Evolutionary conservation across 2,888 invertebrate species (phyloP).

Genomic region (Cephus rjabovi): DNA sequence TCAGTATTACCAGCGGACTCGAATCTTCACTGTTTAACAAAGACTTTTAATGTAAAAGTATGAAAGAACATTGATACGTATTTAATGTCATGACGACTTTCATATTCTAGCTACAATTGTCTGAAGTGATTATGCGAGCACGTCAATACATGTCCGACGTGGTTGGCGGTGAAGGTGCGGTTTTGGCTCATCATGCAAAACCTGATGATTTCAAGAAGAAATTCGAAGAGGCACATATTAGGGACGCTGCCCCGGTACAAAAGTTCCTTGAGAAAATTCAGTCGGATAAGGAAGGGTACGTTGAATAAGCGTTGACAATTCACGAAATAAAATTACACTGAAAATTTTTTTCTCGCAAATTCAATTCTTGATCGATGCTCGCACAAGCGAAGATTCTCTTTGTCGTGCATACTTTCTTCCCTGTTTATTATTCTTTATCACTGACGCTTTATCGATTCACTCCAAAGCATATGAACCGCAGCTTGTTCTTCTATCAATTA

Average conservation of each 20-base stretch:
- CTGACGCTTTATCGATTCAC: background rate
- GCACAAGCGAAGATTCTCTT: background rate
- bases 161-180: conserved; percentile 88
- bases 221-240: conserved; percentile 79
- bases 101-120: conserved; percentile 86
- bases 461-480: background rate
- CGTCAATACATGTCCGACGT: conserved; percentile 94
- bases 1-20: background rate
- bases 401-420: background rate
- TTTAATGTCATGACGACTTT: background rate
- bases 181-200: conserved; percentile 87
- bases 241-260: conserved; percentile 82
- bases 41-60: background rate
- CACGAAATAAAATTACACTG: background rate
- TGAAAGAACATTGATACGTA: background rate
- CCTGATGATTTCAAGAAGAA: conserved; percentile 89
- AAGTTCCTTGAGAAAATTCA: conserved; percentile 93
- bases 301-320: conserved; percentile 11
- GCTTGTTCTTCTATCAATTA: background rate
- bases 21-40: background rate
- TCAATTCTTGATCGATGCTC: background rate
- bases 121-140: conserved; percentile 96
- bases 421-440: background rate
- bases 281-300: conserved; percentile 92
- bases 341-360: background rate